A percentile compares a stretch with the other conserved stretches of the same genome.
Conservation (phyloP, 2,113 vertebrate species). For the Cavia aperea region DNA sequence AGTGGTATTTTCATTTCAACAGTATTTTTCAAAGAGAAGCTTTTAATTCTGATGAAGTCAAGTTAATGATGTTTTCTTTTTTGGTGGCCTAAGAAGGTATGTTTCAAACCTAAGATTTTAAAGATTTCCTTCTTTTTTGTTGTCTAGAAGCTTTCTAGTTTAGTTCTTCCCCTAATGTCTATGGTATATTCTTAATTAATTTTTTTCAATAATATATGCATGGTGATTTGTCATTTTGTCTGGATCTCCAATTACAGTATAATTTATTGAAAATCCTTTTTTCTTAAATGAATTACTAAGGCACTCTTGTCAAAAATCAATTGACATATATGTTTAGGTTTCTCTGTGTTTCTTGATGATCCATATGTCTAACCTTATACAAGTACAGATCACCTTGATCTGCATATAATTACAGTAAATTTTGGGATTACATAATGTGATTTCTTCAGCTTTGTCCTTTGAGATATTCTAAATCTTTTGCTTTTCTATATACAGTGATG, state of each 20-base stretch:
- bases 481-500: not conserved
- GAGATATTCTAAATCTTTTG: not conserved
- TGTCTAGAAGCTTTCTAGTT: not conserved
- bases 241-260: not conserved
- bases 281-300: not conserved
- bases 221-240: not conserved
- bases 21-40: not conserved
- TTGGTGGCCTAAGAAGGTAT: not conserved
- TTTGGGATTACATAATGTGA: not conserved
- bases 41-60: not conserved
- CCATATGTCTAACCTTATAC: not conserved
- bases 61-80: not conserved
- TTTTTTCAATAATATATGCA: not conserved
- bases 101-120: not conserved
- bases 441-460: not conserved
- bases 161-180: not conserved
- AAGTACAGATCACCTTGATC: not conserved
- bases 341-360: not conserved
- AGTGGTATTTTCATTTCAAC: not conserved
- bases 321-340: not conserved
- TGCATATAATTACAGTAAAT: not conserved
- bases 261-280: not conserved
- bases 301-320: not conserved
- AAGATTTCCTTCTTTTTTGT: not conserved
- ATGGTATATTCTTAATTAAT: not conserved